Percentiles rank a stretch among this genome's conserved stretches.
These are phyloP conservation scores for Limenitis camilla DNA, from an alignment of 2,888 invertebrate genomes.

Conservation along the genomic window DNA sequence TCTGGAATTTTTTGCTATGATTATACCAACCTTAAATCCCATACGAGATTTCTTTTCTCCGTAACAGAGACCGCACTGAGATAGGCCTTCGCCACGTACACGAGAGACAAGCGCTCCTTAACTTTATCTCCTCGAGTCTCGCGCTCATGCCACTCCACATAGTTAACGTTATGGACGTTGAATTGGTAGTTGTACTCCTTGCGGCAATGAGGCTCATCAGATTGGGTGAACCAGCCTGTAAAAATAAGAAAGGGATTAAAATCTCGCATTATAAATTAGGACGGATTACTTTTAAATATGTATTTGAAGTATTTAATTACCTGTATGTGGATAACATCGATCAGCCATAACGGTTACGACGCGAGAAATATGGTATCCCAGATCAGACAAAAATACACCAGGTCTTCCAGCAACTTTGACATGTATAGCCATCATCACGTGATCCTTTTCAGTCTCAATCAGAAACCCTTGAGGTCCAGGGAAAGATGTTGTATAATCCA, in stretches of 20 bases:
- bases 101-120: slow-evolving; percentile 80
- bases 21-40: slow-evolving; percentile 77
- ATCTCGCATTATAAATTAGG: neutral
- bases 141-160: slow-evolving; percentile 89
- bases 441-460: slow-evolving; percentile 88
- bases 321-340: slow-evolving; percentile 90
- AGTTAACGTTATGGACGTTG: slow-evolving; percentile 79
- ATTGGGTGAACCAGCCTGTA: slow-evolving; percentile 88
- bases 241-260: neutral
- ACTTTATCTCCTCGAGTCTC: slow-evolving; percentile 80
- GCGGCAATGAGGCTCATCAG: slow-evolving; percentile 83
- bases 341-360: slow-evolving; percentile 92
- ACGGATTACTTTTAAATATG: neutral
- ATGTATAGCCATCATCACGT: slow-evolving; percentile 87
- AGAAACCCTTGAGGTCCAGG: slow-evolving; percentile 76
- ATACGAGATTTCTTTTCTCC: slow-evolving; percentile 90
- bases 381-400: slow-evolving; percentile 88
- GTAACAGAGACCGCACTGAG: slow-evolving; percentile 88
- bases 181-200: slow-evolving; percentile 90
- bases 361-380: slow-evolving; percentile 92
- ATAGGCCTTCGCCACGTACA: slow-evolving; percentile 87
- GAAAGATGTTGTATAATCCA: slow-evolving; percentile 77
- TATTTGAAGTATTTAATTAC: slow-evolving; percentile 46
- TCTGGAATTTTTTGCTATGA: neutral
- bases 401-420: slow-evolving; percentile 82